Base-by-base conservation (phyloP, 2,797 vertebrate genomes). In the Clarias pachynema region DNA sequence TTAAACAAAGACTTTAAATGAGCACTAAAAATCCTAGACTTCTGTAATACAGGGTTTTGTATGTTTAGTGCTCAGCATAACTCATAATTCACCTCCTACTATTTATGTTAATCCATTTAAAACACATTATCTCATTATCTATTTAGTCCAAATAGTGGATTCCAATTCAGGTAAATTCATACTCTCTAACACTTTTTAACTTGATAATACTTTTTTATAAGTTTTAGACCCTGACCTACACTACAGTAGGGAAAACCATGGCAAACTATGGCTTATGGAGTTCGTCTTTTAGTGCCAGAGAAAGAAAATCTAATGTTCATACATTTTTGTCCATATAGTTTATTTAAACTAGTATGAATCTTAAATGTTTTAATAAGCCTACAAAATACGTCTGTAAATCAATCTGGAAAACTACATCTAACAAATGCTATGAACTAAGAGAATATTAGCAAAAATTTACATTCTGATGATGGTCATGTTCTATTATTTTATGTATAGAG, bases 1-100 rank as follows among this genome's bases (percentile, higher is more conserved):
- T 26, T 22, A 78, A 59, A 60, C 16, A 34, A n/a, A 78, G 57
- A 60, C 29, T 60, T 79, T 65, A 44, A 79, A 79, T 62, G 26
- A 62, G n/a, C 6, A 79, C 59, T 62, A 40, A 44, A 37, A 75
- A 26, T 26, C 4, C 5, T 44, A 14, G 10, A 26, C 37, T 79
- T 65, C 15, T 65, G 37, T 44, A n/a, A 44, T 62, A 24, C 14
- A 79, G 18, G 14, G 57, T 14, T 40, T 37, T 40, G n/a, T 40
- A n/a, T 18, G 12, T 2, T 79, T 62, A n/a, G 6, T 40, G 24
- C 59, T 44, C 8, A 3, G 3, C 8, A 22, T 8, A 77, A 34
- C 18, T n/a, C n/a, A n/a, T 49, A 72, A 49, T 12, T 49, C 15
- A 34, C 14, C 5, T 68, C 29, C 62, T 63, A 5, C 34, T 37